A percentile compares a stretch with the other conserved stretches of the same genome.
These are phyloP conservation scores for Phytoseiulus persimilis DNA, from an alignment of 2,888 invertebrate genomes.

Conservation along the genomic window DNA sequence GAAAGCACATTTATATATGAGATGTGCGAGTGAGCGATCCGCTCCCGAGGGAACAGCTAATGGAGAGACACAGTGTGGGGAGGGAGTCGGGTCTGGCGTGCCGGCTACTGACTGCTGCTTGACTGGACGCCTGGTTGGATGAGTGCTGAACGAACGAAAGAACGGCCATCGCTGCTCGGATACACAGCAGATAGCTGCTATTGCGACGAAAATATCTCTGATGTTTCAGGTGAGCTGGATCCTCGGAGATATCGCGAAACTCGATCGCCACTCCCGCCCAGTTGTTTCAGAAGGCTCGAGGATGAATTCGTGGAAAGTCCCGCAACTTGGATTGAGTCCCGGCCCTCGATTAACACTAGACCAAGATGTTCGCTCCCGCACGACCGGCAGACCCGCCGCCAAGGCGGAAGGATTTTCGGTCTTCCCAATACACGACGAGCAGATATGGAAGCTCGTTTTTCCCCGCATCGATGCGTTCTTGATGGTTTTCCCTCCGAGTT, in stretches of 20 bases:
- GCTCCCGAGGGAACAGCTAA: not conserved
- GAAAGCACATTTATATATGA: slow-evolving; percentile 38
- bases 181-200: not conserved
- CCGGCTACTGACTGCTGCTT: not conserved
- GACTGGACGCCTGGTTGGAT: not conserved
- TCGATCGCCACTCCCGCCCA: not conserved
- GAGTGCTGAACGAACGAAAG: not conserved
- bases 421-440: too few species aligned
- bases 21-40: slow-evolving; percentile 28
- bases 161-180: not conserved
- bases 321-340: too few species aligned
- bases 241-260: not conserved
- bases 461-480: too few species aligned
- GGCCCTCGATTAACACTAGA: too few species aligned
- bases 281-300: too few species aligned
- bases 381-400: too few species aligned
- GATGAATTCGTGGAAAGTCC: too few species aligned
- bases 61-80: not conserved
- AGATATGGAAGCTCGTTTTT: too few species aligned
- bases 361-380: too few species aligned
- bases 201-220: not conserved
- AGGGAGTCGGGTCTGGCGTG: not conserved
- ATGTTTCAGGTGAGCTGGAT: not conserved
- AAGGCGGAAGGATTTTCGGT: too few species aligned
- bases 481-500: too few species aligned